Percentiles rank a stretch among this genome's conserved stretches.
Evolutionary conservation across 2,888 invertebrate genomes (phyloP).

Genomic region (Parapristionchus giblindavisi): DNA sequence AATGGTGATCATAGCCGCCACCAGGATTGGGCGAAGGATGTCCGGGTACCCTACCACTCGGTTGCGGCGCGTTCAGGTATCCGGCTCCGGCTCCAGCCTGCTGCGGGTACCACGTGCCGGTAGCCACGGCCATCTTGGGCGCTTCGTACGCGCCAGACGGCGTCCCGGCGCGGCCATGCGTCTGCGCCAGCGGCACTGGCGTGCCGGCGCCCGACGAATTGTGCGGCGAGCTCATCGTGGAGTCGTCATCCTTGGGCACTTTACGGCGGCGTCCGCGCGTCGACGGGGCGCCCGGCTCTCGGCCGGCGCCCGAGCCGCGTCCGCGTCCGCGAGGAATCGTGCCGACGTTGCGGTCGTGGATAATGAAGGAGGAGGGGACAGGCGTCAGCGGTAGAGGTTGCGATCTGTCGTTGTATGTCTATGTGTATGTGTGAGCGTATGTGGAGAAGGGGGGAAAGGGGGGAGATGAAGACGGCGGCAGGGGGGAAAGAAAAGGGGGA

Average conservation of each 20-base stretch:
- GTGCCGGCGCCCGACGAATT: not conserved
- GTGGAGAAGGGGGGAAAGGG: slow-evolving; percentile 2
- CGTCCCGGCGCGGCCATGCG: not conserved
- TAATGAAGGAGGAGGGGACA: slow-evolving; percentile 19
- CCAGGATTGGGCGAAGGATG: not conserved
- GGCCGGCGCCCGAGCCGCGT: not conserved
- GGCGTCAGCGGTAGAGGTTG: slow-evolving; percentile 26
- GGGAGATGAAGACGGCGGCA: slow-evolving; percentile 33
- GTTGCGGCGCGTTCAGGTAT: slow-evolving; percentile 6
- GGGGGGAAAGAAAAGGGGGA: not conserved
- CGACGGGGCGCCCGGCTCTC: not conserved
- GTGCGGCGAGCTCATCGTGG: not conserved
- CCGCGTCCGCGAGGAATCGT: slow-evolving; percentile 36
- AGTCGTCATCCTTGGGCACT: not conserved
- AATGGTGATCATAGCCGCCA: slow-evolving; percentile 34
- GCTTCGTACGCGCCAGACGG: not conserved
- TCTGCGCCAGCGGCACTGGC: not conserved
- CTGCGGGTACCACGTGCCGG: slow-evolving; percentile 29
- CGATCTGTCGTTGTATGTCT: slow-evolving; percentile 14
- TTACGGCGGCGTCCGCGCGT: slow-evolving; percentile 16
- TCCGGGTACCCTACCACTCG: not conserved
- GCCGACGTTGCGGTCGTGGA: not conserved
- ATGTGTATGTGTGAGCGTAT: slow-evolving; percentile 5
- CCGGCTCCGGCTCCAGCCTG: not conserved
- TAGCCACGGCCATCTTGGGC: slow-evolving; percentile 15